Conservation (phyloP, 1,140 invertebrate species). For the Heliconius melpomene region DNA sequence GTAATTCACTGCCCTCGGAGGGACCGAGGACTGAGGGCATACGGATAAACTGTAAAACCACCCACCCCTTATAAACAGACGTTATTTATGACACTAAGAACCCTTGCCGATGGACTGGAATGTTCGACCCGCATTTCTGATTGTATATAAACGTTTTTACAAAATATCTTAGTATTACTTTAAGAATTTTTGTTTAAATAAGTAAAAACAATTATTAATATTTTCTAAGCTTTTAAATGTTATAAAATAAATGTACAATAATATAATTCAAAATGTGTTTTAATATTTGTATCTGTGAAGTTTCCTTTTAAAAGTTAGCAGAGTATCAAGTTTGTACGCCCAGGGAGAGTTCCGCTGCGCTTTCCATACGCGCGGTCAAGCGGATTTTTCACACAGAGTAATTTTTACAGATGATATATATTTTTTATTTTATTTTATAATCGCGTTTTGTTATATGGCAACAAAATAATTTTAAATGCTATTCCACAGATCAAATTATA, state of each 20-base stretch:
- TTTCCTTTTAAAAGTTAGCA: conserved; percentile 60
- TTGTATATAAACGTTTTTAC: not conserved
- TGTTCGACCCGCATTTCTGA: conserved; percentile 13
- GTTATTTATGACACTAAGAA: conserved; percentile 40
- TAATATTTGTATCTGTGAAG: conserved; percentile 45
- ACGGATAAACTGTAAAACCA: conserved; percentile 39
- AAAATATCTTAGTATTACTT: not conserved
- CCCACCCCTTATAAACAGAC: conserved; percentile 38
- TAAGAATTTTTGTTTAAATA: not conserved
- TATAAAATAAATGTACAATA: too few relatives aligned
- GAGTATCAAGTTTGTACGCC: conserved; percentile 73
- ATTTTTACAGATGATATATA: conserved; percentile 30
- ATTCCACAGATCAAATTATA: too few relatives aligned
- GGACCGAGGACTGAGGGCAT: conserved; percentile 34
- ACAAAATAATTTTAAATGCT: not conserved
- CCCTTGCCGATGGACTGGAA: conserved; percentile 36
- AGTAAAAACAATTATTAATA: too few relatives aligned
- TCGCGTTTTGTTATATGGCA: not conserved
- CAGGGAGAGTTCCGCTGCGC: conserved; percentile 58
- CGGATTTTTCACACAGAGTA: conserved; percentile 72
- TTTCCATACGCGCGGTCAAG: conserved; percentile 79
- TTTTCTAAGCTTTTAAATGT: too few relatives aligned
- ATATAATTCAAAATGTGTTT: conserved; percentile 33
- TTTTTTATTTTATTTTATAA: conserved; percentile 17
- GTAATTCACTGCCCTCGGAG: conserved; percentile 37